Conservation (phyloP, 2,888 invertebrate genomes). For the Nowickia ferox region DNA sequence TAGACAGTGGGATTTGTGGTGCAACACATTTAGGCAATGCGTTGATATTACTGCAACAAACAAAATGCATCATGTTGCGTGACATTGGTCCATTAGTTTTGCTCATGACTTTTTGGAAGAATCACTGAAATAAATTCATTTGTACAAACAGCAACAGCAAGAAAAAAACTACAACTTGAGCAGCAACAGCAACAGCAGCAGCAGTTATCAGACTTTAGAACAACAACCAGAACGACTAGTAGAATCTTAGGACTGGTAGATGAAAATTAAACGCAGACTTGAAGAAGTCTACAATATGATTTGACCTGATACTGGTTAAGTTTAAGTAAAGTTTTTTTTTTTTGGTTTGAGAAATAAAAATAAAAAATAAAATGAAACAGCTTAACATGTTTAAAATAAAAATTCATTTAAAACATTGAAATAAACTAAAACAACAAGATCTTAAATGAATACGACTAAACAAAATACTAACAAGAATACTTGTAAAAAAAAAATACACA, state of each 20-base stretch:
- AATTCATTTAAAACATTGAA: constrained; percentile 56
- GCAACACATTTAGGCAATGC: constrained; percentile 44
- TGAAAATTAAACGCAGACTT: constrained; percentile 43
- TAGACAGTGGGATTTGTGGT: constrained; percentile 33
- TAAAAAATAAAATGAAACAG: constrained; percentile 12
- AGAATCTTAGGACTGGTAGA: constrained; percentile 42
- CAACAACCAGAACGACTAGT: constrained; percentile 25
- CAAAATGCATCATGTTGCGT: constrained; percentile 74
- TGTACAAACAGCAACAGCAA: constrained; percentile 23
- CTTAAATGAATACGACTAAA: constrained; percentile 51
- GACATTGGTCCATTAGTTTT: constrained; percentile 78
- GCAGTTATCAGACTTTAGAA: neutral
- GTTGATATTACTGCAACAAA: constrained; percentile 50
- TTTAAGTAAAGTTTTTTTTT: constrained; percentile 37
- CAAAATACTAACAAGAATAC: constrained; percentile 33
- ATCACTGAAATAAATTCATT: constrained; percentile 59
- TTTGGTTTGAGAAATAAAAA: constrained; percentile 1
- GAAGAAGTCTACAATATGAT: constrained; percentile 55
- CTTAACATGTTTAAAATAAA: constrained; percentile 44
- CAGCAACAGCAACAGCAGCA: neutral
- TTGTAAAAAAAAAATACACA: constrained; percentile 8
- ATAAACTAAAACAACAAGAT: constrained; percentile 45
- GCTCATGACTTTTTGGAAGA: constrained; percentile 73
- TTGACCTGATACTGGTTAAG: constrained; percentile 64
- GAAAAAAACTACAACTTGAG: constrained; percentile 1